Evolutionary conservation across 2,113 vertebrate species (phyloP).

Genomic region (Tragelaphus imberbis): DNA sequence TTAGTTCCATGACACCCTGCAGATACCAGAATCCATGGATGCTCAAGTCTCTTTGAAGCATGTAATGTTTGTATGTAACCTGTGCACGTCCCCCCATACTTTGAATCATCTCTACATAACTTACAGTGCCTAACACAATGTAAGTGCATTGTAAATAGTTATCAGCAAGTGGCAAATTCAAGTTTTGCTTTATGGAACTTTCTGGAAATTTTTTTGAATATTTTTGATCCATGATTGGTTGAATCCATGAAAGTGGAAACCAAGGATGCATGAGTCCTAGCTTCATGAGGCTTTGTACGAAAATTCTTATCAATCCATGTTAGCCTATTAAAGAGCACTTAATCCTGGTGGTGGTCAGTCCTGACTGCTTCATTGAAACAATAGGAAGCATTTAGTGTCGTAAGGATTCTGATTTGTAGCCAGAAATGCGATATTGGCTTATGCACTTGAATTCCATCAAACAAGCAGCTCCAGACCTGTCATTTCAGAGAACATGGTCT

Average conservation of each 20-base stretch:
- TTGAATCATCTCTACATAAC: background rate
- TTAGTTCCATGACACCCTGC: background rate
- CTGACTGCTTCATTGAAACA: background rate
- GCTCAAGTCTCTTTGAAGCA: background rate
- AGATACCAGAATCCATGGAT: background rate
- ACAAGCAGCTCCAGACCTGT: background rate
- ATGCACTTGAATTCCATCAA: background rate
- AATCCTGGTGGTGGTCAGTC: background rate
- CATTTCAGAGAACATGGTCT: background rate
- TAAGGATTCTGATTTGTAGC: background rate
- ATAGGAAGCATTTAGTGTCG: background rate
- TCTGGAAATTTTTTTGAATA: background rate
- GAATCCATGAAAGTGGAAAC: background rate
- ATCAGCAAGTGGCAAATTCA: background rate
- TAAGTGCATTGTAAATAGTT: background rate
- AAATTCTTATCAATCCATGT: background rate
- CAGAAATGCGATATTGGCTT: background rate
- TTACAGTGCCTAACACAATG: background rate
- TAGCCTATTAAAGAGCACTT: background rate
- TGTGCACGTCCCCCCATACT: fast-evolving
- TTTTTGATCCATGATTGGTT: background rate
- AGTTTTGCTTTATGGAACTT: background rate
- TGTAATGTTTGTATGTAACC: background rate
- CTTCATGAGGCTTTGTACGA: background rate
- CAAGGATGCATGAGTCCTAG: background rate